Evolutionary conservation across 2,888 invertebrate genomes (phyloP).

Genomic region (Andrena bicolor): DNA sequence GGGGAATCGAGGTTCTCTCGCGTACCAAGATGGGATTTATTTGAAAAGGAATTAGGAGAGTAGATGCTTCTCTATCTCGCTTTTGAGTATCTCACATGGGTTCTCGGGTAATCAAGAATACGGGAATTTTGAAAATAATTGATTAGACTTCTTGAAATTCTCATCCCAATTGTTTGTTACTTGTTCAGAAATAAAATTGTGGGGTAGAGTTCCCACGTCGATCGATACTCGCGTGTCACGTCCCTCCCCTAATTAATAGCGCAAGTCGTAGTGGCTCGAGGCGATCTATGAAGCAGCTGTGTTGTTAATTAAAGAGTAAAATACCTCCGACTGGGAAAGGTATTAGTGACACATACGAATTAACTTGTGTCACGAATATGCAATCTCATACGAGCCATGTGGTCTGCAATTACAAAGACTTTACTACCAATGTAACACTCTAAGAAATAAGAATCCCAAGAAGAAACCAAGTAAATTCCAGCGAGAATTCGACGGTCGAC

Average conservation of each 20-base stretch:
- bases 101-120: not conserved
- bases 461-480: not conserved
- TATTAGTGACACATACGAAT: not conserved
- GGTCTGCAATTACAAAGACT: not conserved
- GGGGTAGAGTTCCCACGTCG: not conserved
- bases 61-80: too few species aligned
- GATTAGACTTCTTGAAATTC: not conserved
- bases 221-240: conserved; percentile 27
- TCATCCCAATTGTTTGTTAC: not conserved
- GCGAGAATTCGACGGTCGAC: not conserved
- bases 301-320: not conserved
- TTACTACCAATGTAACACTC: not conserved
- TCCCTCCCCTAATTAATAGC: conserved; percentile 12
- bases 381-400: not conserved
- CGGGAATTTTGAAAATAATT: not conserved
- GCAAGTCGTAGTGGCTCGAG: not conserved
- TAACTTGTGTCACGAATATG: conserved; percentile 17
- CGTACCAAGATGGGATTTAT: not conserved
- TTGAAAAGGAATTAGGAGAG: not conserved
- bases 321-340: not conserved
- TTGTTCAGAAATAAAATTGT: not conserved
- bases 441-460: not conserved
- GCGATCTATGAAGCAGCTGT: conserved; percentile 9
- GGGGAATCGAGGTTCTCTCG: not conserved
- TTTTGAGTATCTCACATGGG: not conserved